Base-by-base conservation (phyloP, 2,113 vertebrate species). In the Argyrosomus japonicus region DNA sequence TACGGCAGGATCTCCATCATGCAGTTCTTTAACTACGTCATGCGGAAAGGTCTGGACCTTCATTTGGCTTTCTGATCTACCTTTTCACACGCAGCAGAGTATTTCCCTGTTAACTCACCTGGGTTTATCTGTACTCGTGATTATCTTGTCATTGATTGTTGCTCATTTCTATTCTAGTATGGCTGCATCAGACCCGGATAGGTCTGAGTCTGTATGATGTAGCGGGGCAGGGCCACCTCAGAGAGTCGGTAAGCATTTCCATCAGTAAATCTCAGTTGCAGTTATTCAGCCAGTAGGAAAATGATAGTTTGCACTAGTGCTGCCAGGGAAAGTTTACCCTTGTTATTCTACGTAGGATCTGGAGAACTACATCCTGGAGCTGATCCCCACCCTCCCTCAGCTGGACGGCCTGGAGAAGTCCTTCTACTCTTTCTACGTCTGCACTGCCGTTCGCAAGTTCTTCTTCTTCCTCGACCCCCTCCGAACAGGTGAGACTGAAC, bases 21-120 rank as follows among this genome's bases (percentile, higher is more conserved):
- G 98, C 98, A 99, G 92, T 99, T 99, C 93, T 99, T 99, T 88
- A 99, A 99, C 92, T 99, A 99, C 18, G 98, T 99, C 84, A 99
- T 99, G 98, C 95, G 98, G 86, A 99, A 99, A 97, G 98, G 98
- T 99, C 5, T 57, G 68, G 29, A 36, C 10, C 25, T 51, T 3
- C 7, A 29, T 18, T 21, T 60, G 18, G 1, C 32, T 63, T 64
- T 73, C 11, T 47, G 23, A 25, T 68, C 27, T 50, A 21, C 7
- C 3, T 0, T 54, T 25, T 18, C 1, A 47, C 15, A 50, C 53
- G 9, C 21, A 17, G 54, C 6, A 13, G 4, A 40, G 27, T 51
- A 62, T 48, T 21, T 75, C 2, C 11, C 15, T 1, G 32, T 56
- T 62, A 14, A 47, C 18, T 7, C 6, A 5, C 1, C 5, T 57